These are phyloP conservation scores for Lithobates pipiens DNA, from an alignment of 2,797 vertebrate species.

Conservation along the genomic window DNA sequence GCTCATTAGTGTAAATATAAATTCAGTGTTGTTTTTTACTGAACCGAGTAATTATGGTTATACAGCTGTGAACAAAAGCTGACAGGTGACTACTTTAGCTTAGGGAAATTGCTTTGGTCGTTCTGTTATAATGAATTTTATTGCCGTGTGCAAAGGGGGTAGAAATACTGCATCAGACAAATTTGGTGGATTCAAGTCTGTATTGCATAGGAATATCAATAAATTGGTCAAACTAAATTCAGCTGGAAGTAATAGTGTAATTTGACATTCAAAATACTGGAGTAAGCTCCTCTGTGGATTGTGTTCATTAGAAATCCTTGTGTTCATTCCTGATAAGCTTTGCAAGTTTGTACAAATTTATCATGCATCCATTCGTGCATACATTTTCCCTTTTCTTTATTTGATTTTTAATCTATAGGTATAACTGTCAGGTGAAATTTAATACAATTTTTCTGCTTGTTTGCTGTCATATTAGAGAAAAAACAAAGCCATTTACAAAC, in stretches of 20 bases:
- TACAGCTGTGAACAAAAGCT: slow-evolving; percentile 34
- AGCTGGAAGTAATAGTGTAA: slow-evolving; percentile 38
- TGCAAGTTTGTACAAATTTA: slow-evolving; percentile 21
- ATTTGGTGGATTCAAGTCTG: neutral
- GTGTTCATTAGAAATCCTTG: slow-evolving; percentile 43
- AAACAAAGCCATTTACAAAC: slow-evolving; percentile 3
- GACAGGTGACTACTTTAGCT: slow-evolving; percentile 29
- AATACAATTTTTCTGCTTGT: neutral
- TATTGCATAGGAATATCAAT: slow-evolving; percentile 25
- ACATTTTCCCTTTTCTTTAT: slow-evolving; percentile 5
- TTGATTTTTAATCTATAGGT: slow-evolving; percentile 32
- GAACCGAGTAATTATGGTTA: slow-evolving; percentile 26
- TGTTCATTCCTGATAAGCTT: slow-evolving; percentile 38
- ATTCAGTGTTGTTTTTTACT: slow-evolving; percentile 30
- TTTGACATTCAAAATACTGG: slow-evolving; percentile 39
- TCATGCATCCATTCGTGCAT: neutral
- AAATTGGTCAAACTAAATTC: slow-evolving; percentile 27
- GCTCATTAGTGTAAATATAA: slow-evolving; percentile 43
- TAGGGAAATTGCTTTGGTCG: slow-evolving; percentile 18
- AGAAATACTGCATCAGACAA: slow-evolving; percentile 12
- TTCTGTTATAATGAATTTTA: slow-evolving; percentile 26
- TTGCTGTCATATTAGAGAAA: slow-evolving; percentile 16
- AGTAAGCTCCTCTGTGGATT: slow-evolving; percentile 49
- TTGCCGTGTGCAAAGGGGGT: neutral
- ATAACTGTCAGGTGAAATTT: slow-evolving; percentile 19